Conservation (phyloP, 2,113 vertebrate genomes). For the Dromaius novaehollandiae region DNA sequence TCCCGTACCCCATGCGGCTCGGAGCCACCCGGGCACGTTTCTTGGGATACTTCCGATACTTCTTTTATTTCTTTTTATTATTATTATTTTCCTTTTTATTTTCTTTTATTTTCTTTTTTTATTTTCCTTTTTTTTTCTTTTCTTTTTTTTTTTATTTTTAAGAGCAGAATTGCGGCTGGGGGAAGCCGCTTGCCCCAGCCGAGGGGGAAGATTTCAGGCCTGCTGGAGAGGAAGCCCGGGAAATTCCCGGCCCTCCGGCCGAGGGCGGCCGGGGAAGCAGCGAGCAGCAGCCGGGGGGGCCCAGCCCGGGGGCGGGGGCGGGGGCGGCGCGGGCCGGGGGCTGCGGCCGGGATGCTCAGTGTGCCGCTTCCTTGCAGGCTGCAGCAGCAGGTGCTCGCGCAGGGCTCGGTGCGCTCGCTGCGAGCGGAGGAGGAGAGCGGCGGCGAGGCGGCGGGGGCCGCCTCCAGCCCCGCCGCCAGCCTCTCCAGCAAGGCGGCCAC, state of each 20-base stretch:
- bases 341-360: constrained; percentile 33
- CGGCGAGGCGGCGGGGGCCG: constrained; percentile 85
- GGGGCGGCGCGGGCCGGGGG: not conserved
- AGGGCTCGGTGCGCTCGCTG: constrained; percentile 88
- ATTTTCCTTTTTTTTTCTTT: too few species aligned
- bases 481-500: constrained; percentile 96
- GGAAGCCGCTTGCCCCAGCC: fast-evolving
- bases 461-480: constrained; percentile 93
- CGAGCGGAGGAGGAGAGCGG: constrained; percentile 87
- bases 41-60: not conserved
- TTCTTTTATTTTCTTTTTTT: not conserved
- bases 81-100: too few species aligned
- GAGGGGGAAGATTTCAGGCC: not conserved
- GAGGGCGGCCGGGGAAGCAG: not conserved
- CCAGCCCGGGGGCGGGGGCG: not conserved
- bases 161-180: not conserved
- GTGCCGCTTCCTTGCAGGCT: constrained; percentile 81
- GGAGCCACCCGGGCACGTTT: not conserved
- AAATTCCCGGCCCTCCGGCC: not conserved
- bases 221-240: not conserved
- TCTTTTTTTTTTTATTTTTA: not conserved
- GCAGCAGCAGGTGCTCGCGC: constrained; percentile 95
- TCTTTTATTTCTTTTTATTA: not conserved
- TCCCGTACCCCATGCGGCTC: fast-evolving
- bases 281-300: not conserved